phyloP scores from a whole-genome alignment of 2,888 invertebrate species.

The Aethes cnicana region DNA sequence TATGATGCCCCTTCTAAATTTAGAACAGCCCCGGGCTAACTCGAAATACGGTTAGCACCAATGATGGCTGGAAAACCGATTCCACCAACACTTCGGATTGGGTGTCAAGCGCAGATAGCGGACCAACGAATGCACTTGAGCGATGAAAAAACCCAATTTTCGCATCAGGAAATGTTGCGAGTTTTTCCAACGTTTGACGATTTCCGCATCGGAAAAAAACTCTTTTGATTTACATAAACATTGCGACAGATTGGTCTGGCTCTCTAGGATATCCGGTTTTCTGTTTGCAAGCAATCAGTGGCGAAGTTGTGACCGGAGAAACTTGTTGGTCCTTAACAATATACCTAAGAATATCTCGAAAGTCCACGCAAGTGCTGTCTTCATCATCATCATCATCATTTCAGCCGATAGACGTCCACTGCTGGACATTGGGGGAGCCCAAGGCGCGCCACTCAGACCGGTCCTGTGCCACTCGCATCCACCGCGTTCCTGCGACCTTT shows the following conservation, averaged over 20 bases:
- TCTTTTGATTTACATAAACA: constrained; percentile 31
- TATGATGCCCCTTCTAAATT: too few species aligned
- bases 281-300: constrained; percentile 22
- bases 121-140: constrained; percentile 30
- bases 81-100: constrained; percentile 28
- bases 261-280: constrained; percentile 25
- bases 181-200: constrained; percentile 24
- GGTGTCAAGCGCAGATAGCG: constrained; percentile 34
- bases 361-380: too few species aligned
- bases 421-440: too few species aligned
- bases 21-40: too few species aligned
- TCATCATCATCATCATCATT: too few species aligned
- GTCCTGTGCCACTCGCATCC: too few species aligned
- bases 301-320: constrained; percentile 13
- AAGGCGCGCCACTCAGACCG: too few species aligned
- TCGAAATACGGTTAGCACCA: not conserved
- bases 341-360: constrained; percentile 4
- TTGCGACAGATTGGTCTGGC: constrained; percentile 28
- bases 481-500: too few species aligned
- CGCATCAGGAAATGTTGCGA: constrained; percentile 20
- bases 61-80: constrained; percentile 19
- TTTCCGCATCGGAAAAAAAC: constrained; percentile 28
- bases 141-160: constrained; percentile 32
- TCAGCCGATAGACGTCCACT: too few species aligned
- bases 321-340: constrained; percentile 22